These are phyloP conservation scores for Burhinus oedicnemus DNA, from an alignment of 2,113 vertebrate genomes.

Conservation along the genomic window DNA sequence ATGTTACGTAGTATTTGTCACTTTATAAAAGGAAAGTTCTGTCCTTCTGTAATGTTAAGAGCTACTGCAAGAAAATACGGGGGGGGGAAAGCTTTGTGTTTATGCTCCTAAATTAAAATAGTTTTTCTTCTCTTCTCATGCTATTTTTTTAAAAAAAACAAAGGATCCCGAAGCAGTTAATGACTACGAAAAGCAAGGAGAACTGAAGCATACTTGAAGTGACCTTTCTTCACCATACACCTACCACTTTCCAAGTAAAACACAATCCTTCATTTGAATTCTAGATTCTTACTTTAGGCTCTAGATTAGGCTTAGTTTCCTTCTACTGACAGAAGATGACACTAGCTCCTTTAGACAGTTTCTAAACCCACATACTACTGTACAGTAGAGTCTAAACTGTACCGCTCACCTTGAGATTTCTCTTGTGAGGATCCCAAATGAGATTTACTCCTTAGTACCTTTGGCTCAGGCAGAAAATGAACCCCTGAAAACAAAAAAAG, in stretches of 20 bases:
- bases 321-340: background rate
- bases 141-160: background rate
- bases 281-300: background rate
- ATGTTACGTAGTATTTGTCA: background rate
- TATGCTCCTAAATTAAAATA: background rate
- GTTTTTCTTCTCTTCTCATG: background rate
- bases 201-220: background rate
- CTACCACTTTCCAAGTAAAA: background rate
- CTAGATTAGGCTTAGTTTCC: background rate
- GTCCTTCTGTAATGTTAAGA: background rate
- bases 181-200: background rate
- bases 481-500: background rate
- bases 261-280: background rate
- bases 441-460: conserved; percentile 31
- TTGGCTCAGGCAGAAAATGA: conserved; percentile 31
- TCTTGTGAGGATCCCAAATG: background rate
- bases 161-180: background rate
- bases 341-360: background rate
- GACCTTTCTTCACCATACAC: background rate
- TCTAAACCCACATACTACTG: background rate
- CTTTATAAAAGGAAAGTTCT: background rate
- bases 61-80: background rate
- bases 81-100: background rate
- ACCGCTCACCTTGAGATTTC: conserved; percentile 59
- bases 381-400: background rate